These are phyloP conservation scores for Ivindomyrus marchei DNA, from an alignment of 2,113 vertebrate genomes.

Conservation along the genomic window DNA sequence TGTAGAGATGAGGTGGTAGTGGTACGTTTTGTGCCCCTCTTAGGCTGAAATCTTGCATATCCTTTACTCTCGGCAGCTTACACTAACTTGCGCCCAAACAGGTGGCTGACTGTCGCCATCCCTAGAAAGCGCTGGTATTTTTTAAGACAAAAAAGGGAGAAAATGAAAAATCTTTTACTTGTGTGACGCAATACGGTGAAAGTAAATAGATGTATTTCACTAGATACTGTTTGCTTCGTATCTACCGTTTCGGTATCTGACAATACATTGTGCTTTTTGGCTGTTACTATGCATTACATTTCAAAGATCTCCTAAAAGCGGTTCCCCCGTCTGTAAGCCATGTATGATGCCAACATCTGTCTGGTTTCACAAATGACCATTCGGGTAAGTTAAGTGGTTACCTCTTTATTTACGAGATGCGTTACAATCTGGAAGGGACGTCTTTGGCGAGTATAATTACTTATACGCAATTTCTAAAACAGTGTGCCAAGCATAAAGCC, in stretches of 20 bases:
- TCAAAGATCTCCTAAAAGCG: background rate
- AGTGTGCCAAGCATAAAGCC: background rate
- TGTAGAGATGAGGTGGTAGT: background rate
- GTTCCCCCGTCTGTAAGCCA: background rate
- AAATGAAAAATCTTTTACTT: background rate
- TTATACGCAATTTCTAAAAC: background rate
- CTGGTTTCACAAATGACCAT: background rate
- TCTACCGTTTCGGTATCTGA: background rate
- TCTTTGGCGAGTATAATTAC: background rate
- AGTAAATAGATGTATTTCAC: background rate
- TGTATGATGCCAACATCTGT: background rate
- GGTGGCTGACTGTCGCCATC: background rate
- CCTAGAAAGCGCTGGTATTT: background rate
- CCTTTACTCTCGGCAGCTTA: background rate
- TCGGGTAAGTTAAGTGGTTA: constrained; percentile 6
- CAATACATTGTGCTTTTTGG: background rate
- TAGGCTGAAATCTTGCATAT: background rate
- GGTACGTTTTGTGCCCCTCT: background rate
- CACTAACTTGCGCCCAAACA: background rate
- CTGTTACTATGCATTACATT: background rate
- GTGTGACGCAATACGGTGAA: constrained; percentile 1
- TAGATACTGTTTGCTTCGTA: background rate
- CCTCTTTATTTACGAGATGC: background rate
- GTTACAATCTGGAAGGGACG: background rate
- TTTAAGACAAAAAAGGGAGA: background rate